phyloP scores from a whole-genome alignment of 2,113 vertebrate genomes.

The Hylia prasina region DNA sequence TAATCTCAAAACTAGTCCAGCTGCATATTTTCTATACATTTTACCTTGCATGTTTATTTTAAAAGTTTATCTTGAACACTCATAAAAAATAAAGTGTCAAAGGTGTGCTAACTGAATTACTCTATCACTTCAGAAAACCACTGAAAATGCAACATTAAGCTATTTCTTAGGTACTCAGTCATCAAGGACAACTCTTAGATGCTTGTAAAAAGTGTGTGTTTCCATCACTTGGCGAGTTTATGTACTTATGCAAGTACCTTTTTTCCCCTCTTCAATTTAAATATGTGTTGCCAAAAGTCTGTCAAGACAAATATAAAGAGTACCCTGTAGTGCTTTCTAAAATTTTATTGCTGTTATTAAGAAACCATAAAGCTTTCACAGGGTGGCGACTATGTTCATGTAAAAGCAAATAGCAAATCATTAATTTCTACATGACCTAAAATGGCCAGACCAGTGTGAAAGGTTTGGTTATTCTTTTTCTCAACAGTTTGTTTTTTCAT shows the following conservation, averaged over 20 bases:
- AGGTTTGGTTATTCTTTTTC: conserved; percentile 2
- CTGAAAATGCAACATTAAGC: background rate
- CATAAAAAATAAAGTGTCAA: background rate
- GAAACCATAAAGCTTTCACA: conserved; percentile 13
- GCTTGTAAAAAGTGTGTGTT: background rate
- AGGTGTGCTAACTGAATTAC: background rate
- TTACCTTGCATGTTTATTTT: background rate
- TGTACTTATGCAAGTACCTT: background rate
- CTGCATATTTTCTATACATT: background rate
- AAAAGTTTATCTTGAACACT: background rate
- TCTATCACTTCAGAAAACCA: background rate
- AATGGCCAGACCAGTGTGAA: conserved; percentile 1
- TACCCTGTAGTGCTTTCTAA: background rate
- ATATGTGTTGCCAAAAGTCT: background rate
- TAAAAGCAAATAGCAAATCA: background rate
- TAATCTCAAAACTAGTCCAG: background rate
- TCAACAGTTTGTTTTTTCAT: conserved; percentile 11
- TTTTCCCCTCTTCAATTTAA: background rate
- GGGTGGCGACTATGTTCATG: background rate
- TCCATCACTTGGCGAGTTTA: background rate
- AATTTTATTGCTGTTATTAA: conserved; percentile 36
- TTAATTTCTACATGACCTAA: background rate
- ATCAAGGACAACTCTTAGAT: background rate
- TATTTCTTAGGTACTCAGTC: background rate
- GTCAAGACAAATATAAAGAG: background rate